Evolutionary conservation across 2,113 vertebrate species (phyloP).

Genomic region (Gracilinanus agilis): DNA sequence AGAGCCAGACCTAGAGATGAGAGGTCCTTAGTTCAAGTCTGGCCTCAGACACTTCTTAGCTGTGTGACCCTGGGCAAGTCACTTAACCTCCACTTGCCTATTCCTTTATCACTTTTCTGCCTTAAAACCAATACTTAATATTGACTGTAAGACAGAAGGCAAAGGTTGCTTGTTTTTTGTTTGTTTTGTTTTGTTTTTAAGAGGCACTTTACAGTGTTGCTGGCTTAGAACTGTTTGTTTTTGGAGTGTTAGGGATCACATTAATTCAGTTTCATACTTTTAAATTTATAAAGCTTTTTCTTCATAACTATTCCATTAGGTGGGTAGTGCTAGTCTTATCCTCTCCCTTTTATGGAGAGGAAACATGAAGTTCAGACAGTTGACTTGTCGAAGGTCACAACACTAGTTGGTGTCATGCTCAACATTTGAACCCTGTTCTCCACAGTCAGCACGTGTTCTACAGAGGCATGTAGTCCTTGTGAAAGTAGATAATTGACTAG

Average conservation of each 20-base stretch:
- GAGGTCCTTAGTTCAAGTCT: too few relatives aligned
- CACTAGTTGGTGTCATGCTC: neutral
- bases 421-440: neutral
- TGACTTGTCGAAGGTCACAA: neutral
- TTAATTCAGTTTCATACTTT: neutral
- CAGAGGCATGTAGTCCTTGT: neutral
- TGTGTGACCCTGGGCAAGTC: too few relatives aligned
- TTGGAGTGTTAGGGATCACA: neutral
- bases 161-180: too few relatives aligned
- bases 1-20: too few relatives aligned
- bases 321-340: neutral
- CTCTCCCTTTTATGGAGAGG: neutral
- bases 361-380: neutral
- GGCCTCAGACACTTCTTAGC: too few relatives aligned
- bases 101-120: too few relatives aligned
- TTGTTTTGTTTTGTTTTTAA: neutral
- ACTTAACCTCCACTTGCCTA: too few relatives aligned
- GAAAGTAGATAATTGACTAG: neutral
- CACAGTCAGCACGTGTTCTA: neutral
- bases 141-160: too few relatives aligned
- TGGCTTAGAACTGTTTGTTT: neutral
- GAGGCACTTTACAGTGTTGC: neutral
- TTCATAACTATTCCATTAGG: neutral
- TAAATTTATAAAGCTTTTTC: neutral
- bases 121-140: too few relatives aligned